phyloP scores from a whole-genome alignment of 2,797 vertebrate species.

The Rhinophrynus dorsalis region DNA sequence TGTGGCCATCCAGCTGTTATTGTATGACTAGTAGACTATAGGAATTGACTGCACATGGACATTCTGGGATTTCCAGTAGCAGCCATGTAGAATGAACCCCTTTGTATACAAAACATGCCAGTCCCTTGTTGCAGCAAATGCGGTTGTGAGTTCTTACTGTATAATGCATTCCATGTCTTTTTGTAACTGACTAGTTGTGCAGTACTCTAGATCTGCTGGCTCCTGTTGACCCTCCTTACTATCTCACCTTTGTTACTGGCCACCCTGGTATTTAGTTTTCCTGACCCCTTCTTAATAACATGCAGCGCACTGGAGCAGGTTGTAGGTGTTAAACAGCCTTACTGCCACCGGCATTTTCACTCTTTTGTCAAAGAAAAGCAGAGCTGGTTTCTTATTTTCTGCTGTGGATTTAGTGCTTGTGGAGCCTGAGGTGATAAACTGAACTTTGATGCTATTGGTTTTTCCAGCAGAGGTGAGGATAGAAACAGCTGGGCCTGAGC shows the following conservation, averaged over 20 bases:
- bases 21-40: too few relatives aligned
- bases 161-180: too few relatives aligned
- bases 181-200: too few relatives aligned
- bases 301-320: not conserved
- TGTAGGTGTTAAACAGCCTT: too few relatives aligned
- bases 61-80: not conserved
- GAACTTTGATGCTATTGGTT: constrained; percentile 12
- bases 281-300: not conserved
- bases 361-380: not conserved
- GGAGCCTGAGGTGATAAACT: constrained; percentile 9
- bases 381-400: not conserved
- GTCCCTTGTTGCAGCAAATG: too few relatives aligned
- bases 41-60: constrained; percentile 1
- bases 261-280: not conserved
- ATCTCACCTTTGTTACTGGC: not conserved
- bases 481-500: not conserved
- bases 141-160: too few relatives aligned
- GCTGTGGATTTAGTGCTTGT: not conserved
- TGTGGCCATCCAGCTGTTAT: too few relatives aligned
- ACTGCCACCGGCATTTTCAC: not conserved
- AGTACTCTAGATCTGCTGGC: not conserved
- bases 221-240: not conserved
- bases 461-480: not conserved
- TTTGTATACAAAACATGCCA: too few relatives aligned
- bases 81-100: not conserved